These are phyloP conservation scores for Triplophysa rosa DNA, from an alignment of 2,113 vertebrate genomes.

Conservation along the genomic window DNA sequence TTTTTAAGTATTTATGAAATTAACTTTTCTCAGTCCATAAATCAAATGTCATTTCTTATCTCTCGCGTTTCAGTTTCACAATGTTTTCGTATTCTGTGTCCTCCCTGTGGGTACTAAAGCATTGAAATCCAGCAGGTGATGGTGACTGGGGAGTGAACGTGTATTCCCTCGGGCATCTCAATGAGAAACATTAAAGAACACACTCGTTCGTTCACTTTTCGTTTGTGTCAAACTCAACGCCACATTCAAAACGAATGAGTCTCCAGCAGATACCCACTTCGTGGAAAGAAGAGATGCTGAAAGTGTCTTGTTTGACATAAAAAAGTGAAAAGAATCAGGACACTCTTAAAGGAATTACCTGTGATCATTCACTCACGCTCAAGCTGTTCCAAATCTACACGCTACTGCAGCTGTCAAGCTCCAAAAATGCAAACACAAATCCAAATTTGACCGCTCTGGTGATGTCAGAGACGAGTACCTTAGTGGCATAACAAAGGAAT, in stretches of 20 bases:
- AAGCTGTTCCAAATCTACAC: too few species aligned
- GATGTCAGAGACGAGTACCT: not conserved
- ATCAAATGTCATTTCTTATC: not conserved
- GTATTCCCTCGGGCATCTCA: slow-evolving; percentile 10
- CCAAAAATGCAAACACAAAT: too few species aligned
- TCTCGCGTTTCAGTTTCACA: not conserved
- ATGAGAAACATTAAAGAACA: slow-evolving; percentile 17
- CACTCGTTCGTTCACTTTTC: not conserved
- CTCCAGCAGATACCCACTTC: not conserved
- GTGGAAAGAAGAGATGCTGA: not conserved
- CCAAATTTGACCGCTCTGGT: not conserved
- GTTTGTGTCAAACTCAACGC: slow-evolving; percentile 4
- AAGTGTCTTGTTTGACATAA: not conserved
- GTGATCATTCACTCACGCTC: too few species aligned
- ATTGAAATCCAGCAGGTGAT: slow-evolving; percentile 17
- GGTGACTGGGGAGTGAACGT: not conserved
- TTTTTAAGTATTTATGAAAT: too few species aligned
- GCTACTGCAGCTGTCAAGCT: too few species aligned
- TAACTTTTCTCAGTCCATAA: too few species aligned
- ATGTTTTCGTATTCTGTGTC: not conserved
- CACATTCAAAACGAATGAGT: not conserved
- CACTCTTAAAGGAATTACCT: too few species aligned
- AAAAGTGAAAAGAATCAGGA: too few species aligned
- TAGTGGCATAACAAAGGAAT: slow-evolving; percentile 8
- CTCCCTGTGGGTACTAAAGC: slow-evolving; percentile 5